Evolutionary conservation across 1,140 invertebrate genomes (phyloP), one percentile per base, ranked within the genome.

Genomic region (Heterodera carotae): DNA sequence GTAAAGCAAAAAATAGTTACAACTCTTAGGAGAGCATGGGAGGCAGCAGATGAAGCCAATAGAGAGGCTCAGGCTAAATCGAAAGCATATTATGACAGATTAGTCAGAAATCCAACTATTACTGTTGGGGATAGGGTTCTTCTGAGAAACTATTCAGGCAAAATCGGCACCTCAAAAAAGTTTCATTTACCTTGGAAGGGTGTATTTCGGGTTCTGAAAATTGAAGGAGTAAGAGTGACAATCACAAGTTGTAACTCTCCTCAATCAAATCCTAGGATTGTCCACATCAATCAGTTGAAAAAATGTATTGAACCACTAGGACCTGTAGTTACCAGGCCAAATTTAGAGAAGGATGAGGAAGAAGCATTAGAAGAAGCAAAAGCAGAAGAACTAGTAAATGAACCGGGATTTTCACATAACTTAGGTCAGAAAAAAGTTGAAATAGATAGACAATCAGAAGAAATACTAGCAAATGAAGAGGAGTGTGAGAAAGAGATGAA

Each of bases 41-140:
- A 76, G 34, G 29, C 43, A 22, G 77, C 77, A 18, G 15, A 29
- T 31, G 15, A 53, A 25, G 56, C 56, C 2, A 71, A 39, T 33
- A 34, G 22, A 36, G 56, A 68, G 12, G 34, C 62, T 39, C 60
- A 80, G 29, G 18, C 60, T 36, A 18, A 7, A 12, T 15, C n/a
- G 6, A 80, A 78, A 69, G 31, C 31, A 8, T 69, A 79, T 43
- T 78, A 78, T 60, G 77, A 78, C n/a, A 76, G 79, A 34, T 36
- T 59, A 8, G 48, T 29, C 4, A 78, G 70, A 48, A 27, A 39
- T 4, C 76, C 59, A 12, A 76, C 27, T 1, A 67, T 78, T 29
- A 27, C 36, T 18, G 36, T 53, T 15, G 77, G 77, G 0, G 75
- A 78, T n/a, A 33, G 77, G 29, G 77, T 78, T 2, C 29, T 76